phyloP scores from a whole-genome alignment of 2,888 invertebrate species.

The Tachina lurida region DNA sequence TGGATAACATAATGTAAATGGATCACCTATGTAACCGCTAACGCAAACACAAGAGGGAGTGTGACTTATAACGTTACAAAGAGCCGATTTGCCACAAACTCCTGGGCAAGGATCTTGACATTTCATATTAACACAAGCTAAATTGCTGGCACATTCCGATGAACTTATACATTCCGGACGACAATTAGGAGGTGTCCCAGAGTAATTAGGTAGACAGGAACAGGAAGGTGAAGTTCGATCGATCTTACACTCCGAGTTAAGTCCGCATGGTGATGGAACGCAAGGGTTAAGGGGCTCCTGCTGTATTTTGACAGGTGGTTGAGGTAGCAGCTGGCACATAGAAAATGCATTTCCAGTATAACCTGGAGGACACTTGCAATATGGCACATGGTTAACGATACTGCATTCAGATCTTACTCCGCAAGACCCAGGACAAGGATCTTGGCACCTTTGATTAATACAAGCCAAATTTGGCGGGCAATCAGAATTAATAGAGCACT shows the following conservation, averaged over 20 bases:
- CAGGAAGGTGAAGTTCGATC: constrained; percentile 86
- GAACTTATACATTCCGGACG: constrained; percentile 89
- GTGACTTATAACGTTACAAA: constrained; percentile 90
- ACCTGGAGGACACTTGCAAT: constrained; percentile 86
- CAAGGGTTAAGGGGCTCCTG: constrained; percentile 84
- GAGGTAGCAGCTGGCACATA: constrained; percentile 84
- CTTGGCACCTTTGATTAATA: constrained; percentile 88
- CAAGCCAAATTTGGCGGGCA: constrained; percentile 88
- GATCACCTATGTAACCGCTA: constrained; percentile 85
- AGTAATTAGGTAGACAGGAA: constrained; percentile 86
- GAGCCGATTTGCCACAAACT: constrained; percentile 89
- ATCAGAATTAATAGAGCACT: constrained; percentile 89
- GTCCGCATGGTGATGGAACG: constrained; percentile 86
- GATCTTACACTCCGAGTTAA: constrained; percentile 85
- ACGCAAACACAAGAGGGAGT: constrained; percentile 87
- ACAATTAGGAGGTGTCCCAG: constrained; percentile 90
- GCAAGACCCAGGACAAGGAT: constrained; percentile 91
- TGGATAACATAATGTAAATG: constrained; percentile 85
- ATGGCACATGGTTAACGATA: constrained; percentile 88
- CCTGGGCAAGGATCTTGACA: constrained; percentile 91
- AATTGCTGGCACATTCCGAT: constrained; percentile 88
- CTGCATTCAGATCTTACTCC: constrained; percentile 88
- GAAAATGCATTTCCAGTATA: constrained; percentile 90
- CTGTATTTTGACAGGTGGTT: constrained; percentile 77
- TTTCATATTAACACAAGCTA: constrained; percentile 90